Percentiles rank a stretch among this genome's conserved stretches.
Conservation (phyloP, 1,140 invertebrate species). For the Drosophila yakuba region DNA sequence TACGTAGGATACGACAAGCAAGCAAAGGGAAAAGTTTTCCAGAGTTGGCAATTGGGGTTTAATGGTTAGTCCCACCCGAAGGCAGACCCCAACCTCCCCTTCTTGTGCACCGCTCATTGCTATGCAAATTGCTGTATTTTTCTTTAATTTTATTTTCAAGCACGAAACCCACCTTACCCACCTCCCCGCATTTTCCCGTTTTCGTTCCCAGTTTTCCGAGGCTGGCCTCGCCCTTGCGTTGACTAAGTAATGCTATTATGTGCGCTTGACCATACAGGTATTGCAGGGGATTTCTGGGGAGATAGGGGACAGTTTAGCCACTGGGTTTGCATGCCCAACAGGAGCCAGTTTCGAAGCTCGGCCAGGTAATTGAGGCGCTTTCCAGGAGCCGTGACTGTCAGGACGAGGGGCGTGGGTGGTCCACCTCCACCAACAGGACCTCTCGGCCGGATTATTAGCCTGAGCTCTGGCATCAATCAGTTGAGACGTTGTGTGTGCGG, state of each 20-base stretch:
- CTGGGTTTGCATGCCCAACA: slow-evolving; percentile 28
- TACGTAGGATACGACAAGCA: neutral
- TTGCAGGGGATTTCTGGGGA: slow-evolving; percentile 16
- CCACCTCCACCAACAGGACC: neutral
- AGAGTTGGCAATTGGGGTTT: slow-evolving; percentile 51
- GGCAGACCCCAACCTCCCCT: neutral
- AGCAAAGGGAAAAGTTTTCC: slow-evolving; percentile 55
- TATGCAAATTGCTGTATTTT: slow-evolving; percentile 80
- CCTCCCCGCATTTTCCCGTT: neutral
- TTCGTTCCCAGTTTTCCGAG: neutral
- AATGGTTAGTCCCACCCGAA: slow-evolving; percentile 42
- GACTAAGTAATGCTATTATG: slow-evolving; percentile 51
- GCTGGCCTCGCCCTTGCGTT: slow-evolving; percentile 34
- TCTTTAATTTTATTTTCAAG: slow-evolving; percentile 75
- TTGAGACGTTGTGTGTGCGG: neutral
- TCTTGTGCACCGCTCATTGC: slow-evolving; percentile 53
- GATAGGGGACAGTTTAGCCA: slow-evolving; percentile 10
- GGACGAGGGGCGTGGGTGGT: neutral
- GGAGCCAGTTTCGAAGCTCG: slow-evolving; percentile 12
- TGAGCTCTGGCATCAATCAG: slow-evolving; percentile 40
- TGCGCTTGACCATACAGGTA: slow-evolving; percentile 45
- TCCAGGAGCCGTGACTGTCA: slow-evolving; percentile 9
- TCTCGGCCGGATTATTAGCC: slow-evolving; percentile 45
- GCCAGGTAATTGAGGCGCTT: slow-evolving; percentile 63
- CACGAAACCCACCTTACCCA: slow-evolving; percentile 15